Base-by-base conservation (phyloP, 2,888 invertebrate genomes). In the Ectemnius continuus region DNA sequence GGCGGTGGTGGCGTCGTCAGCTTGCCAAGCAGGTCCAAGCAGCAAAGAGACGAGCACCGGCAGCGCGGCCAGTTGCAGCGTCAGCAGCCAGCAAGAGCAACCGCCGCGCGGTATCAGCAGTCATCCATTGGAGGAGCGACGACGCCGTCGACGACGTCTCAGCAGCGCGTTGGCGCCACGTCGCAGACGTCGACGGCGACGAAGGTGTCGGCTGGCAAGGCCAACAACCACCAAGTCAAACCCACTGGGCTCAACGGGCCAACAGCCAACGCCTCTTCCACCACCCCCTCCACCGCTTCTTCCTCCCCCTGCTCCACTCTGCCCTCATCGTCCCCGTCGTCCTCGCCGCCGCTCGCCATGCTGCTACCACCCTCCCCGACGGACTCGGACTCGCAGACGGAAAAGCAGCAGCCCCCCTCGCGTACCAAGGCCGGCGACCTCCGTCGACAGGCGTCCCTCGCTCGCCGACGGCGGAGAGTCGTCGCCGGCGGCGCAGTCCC, bases 171-270 rank as follows among this genome's bases (percentile, higher is more conserved):
- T 18, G 0, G 61, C 47, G 0, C 67, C 67, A 45, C 81, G 68
- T 6, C 83, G 67, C 20, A 73, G 74, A 59, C 85, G 75, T 18
- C 85, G 70, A 63, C 75, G 75, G 67, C 78, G 73, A 67, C 77
- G 73, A 26, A 65, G 65, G 73, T 65, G 58, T 16, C 61, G 13
- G 56, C 67, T 60, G 1, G 52, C 67, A 67, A 67, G n/a, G 46
- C 62, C 61, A 70, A 64, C 61, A 70, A 64, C 56, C 36, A 66
- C 45, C 52, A 71, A 70, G 8, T 28, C 64, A 6, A 64, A 76
- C 13, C 2, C 28, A 36, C 14, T 16, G 16, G 46, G 62, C 65
- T 72, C 62, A 36, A 36, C 36, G 36, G 36, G 6, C 4, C 11
- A 36, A 6, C 8, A 36, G 5, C 36, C 36, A 36, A 36, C 60